These are phyloP conservation scores for Galago senegalensis DNA, from an alignment of 2,797 vertebrate species.

Conservation along the genomic window DNA sequence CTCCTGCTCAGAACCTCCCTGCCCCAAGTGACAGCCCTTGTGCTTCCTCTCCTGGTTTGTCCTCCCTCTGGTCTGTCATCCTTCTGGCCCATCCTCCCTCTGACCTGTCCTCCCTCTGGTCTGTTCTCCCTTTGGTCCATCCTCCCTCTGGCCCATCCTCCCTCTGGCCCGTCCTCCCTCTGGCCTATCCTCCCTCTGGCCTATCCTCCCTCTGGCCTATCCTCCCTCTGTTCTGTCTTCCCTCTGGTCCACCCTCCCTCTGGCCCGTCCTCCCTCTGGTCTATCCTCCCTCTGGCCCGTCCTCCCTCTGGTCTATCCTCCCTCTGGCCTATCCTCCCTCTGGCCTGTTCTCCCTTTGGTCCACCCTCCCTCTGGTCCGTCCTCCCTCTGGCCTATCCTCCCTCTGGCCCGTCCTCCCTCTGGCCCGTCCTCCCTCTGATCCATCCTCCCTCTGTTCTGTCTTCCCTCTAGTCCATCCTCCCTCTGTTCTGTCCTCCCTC, in stretches of 20 bases:
- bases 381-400: neutral
- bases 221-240: too few relatives aligned
- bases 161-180: neutral
- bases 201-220: too few relatives aligned
- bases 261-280: too few relatives aligned
- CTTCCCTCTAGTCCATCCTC: too few relatives aligned
- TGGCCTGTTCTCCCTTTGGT: fast-evolving
- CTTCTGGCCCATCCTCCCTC: too few relatives aligned
- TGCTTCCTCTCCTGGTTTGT: neutral
- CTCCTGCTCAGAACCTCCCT: neutral
- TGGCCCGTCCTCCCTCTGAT: too few relatives aligned
- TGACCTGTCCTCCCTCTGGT: too few relatives aligned
- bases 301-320: neutral
- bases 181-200: too few relatives aligned
- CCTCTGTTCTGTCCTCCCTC: too few relatives aligned
- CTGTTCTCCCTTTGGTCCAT: fast-evolving
- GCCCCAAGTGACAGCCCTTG: neutral
- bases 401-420: too few relatives aligned
- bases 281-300: neutral
- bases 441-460: too few relatives aligned
- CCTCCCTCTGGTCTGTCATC: too few relatives aligned
- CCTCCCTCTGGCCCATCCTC: neutral
- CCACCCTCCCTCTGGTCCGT: neutral
- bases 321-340: neutral
- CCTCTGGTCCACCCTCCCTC: neutral